Percentiles rank a stretch among this genome's conserved stretches.
phyloP scores from a whole-genome alignment of 2,113 vertebrate genomes.

The Tupaia chinensis region DNA sequence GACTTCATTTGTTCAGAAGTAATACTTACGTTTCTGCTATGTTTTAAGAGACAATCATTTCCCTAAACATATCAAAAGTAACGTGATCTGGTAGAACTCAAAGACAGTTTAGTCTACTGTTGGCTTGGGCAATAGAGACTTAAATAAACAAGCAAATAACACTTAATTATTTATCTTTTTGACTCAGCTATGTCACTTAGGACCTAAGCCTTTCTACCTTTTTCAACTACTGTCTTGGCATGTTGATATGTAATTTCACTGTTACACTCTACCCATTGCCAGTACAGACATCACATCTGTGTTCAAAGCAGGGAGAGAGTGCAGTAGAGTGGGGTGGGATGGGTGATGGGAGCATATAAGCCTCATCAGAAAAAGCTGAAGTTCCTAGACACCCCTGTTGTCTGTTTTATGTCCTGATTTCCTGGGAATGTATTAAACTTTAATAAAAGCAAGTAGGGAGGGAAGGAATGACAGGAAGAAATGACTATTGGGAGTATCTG shows the following conservation, averaged over 20 bases:
- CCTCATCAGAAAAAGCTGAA: slow-evolving; percentile 20
- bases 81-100: neutral
- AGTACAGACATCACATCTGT: neutral
- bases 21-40: neutral
- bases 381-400: neutral
- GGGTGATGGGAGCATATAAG: neutral
- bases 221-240: neutral
- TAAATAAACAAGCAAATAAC: neutral
- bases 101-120: neutral
- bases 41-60: neutral
- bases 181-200: neutral
- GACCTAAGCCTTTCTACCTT: neutral
- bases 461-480: neutral
- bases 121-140: neutral
- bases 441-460: neutral
- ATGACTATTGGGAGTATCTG: neutral
- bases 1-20: slow-evolving; percentile 36
- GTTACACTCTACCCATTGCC: neutral
- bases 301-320: neutral
- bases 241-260: neutral
- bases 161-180: slow-evolving; percentile 29
- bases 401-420: neutral
- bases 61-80: neutral
- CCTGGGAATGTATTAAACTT: neutral
- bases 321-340: neutral